A percentile compares a stretch with the other conserved stretches of the same genome.
Conservation (phyloP, 2,888 invertebrate genomes). For the Aelia acuminata region DNA sequence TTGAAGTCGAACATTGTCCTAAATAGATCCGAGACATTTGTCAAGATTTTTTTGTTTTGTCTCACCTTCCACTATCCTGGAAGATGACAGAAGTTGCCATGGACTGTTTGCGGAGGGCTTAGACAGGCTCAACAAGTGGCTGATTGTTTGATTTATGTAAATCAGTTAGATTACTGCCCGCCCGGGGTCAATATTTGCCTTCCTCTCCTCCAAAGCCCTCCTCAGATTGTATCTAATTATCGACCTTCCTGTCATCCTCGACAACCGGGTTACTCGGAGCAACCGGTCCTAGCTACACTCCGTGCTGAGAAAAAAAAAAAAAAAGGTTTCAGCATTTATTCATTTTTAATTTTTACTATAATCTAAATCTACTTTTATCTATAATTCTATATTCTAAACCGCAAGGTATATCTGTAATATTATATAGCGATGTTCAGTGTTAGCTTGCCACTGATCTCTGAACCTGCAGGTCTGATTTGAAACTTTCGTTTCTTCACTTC, state of each 20-base stretch:
- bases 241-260: slow-evolving; percentile 33
- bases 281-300: not conserved
- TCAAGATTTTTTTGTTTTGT: not conserved
- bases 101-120: slow-evolving; percentile 61
- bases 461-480: too few relatives aligned
- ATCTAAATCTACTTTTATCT: too few relatives aligned
- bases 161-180: slow-evolving; percentile 63
- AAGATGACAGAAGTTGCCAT: slow-evolving; percentile 31
- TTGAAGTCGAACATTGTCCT: not conserved
- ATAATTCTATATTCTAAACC: too few relatives aligned
- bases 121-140: slow-evolving; percentile 62
- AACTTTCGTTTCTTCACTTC: too few relatives aligned
- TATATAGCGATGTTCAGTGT: too few relatives aligned
- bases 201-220: slow-evolving; percentile 15
- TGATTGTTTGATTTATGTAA: slow-evolving; percentile 64
- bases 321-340: too few relatives aligned
- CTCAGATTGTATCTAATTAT: slow-evolving; percentile 56
- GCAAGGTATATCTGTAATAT: too few relatives aligned
- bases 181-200: slow-evolving; percentile 52
- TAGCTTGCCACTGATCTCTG: too few relatives aligned
- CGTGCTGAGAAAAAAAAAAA: not conserved
- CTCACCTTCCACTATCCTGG: slow-evolving; percentile 27
- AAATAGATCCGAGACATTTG: not conserved
- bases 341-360: too few relatives aligned
- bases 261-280: slow-evolving; percentile 32